Percentiles rank a stretch among this genome's conserved stretches.
Conservation (phyloP, 2,113 vertebrate species). For the Scomber japonicus region DNA sequence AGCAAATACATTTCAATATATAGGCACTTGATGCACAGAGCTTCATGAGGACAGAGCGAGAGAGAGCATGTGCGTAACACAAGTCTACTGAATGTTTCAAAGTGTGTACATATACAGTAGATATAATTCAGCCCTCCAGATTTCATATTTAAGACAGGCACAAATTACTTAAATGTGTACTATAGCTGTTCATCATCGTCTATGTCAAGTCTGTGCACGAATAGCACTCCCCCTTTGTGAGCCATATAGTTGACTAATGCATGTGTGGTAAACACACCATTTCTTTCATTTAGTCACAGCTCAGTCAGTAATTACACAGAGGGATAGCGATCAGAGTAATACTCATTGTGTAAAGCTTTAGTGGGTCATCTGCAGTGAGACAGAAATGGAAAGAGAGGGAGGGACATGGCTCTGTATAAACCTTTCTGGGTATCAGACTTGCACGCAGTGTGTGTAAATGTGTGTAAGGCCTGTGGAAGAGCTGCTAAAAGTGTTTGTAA, state of each 20-base stretch:
- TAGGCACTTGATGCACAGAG: conserved; percentile 26
- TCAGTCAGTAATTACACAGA: conserved; percentile 70
- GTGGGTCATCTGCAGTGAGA: conserved; percentile 62
- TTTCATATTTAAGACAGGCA: conserved; percentile 31
- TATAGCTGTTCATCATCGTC: conserved; percentile 56
- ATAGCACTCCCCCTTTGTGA: conserved; percentile 19
- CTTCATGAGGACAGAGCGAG: conserved; percentile 32
- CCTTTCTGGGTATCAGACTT: conserved; percentile 61
- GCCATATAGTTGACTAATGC: conserved; percentile 60
- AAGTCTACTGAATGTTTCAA: conserved; percentile 13
- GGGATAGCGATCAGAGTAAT: conserved; percentile 54
- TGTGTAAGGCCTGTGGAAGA: conserved; percentile 25
- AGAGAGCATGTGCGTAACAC: conserved; percentile 16
- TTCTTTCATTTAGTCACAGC: conserved; percentile 69
- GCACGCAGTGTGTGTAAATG: conserved; percentile 7
- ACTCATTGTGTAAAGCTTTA: conserved; percentile 44
- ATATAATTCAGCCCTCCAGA: conserved; percentile 12
- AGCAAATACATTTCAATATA: conserved; percentile 34
- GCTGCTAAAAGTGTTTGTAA: conserved; percentile 64
- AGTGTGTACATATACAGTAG: background rate
- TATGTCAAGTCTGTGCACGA: conserved; percentile 17
- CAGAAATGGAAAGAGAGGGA: background rate
- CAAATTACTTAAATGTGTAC: conserved; percentile 44
- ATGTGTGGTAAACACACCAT: conserved; percentile 64
- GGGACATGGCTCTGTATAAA: conserved; percentile 25